These are phyloP conservation scores for Calidris pygmaea DNA, from an alignment of 2,113 vertebrate species.

Conservation along the genomic window DNA sequence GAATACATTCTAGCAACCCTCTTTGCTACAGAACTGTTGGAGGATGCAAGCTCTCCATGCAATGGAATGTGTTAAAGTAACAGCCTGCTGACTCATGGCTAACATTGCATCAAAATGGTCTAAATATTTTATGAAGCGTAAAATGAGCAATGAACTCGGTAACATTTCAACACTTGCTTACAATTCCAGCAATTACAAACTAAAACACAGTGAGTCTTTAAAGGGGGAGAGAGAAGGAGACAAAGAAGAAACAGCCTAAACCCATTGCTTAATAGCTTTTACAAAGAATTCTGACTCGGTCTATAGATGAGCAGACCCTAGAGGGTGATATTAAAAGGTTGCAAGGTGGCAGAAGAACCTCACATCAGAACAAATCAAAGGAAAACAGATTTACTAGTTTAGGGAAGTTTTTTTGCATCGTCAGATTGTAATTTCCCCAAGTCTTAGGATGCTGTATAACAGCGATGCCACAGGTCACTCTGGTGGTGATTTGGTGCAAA, in stretches of 20 bases:
- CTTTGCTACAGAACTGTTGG: not conserved
- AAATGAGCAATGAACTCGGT: conserved; percentile 45
- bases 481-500: not conserved
- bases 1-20: not conserved
- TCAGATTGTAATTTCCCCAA: rapidly evolving
- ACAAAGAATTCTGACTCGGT: not conserved
- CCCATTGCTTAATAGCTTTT: not conserved
- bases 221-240: not conserved
- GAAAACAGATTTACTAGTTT: not conserved
- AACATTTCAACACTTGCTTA: conserved; percentile 40
- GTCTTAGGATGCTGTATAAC: rapidly evolving
- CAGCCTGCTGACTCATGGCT: conserved; percentile 52
- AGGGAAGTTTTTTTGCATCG: not conserved
- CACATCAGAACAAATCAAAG: not conserved
- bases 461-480: not conserved
- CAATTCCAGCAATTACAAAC: not conserved
- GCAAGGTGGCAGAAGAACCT: not conserved
- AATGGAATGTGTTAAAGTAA: not conserved
- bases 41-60: not conserved
- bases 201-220: not conserved
- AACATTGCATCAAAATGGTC: not conserved
- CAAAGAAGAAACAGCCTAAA: not conserved
- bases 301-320: rapidly evolving
- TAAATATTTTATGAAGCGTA: conserved; percentile 65
- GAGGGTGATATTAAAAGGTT: not conserved